These are phyloP conservation scores for Monopis laevigella DNA, from an alignment of 2,888 invertebrate genomes.

Conservation along the genomic window DNA sequence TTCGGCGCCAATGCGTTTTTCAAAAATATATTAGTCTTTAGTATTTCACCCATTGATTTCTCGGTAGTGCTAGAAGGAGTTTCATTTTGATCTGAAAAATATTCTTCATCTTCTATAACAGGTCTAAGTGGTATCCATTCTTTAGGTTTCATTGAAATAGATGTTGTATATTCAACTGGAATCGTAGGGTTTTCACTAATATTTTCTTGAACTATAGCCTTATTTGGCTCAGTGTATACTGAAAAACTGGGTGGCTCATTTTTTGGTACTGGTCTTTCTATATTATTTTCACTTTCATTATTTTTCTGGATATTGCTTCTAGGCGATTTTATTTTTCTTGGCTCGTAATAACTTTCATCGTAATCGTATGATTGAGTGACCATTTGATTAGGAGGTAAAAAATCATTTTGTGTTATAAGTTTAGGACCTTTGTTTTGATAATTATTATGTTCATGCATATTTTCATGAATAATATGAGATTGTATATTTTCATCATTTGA, in stretches of 20 bases:
- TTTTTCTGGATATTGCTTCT: background rate
- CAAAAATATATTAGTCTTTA: constrained; percentile 46
- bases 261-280: background rate
- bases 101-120: background rate
- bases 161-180: background rate
- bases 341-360: constrained; percentile 33
- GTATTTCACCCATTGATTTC: constrained; percentile 28
- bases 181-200: background rate
- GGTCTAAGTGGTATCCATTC: constrained; percentile 3
- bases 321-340: constrained; percentile 23
- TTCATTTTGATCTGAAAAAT: background rate
- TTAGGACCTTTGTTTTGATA: constrained; percentile 22
- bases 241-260: constrained; percentile 3
- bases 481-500: too few species aligned
- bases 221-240: background rate
- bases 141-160: background rate
- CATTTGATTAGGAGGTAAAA: constrained; percentile 34
- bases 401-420: constrained; percentile 34
- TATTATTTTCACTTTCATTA: constrained; percentile 3
- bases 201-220: background rate
- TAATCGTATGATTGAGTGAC: constrained; percentile 42
- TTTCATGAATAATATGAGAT: too few species aligned
- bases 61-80: constrained; percentile 26
- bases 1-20: constrained; percentile 32
- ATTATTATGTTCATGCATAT: background rate